Conservation (phyloP, 2,888 invertebrate species). For the Apamea crenata region DNA sequence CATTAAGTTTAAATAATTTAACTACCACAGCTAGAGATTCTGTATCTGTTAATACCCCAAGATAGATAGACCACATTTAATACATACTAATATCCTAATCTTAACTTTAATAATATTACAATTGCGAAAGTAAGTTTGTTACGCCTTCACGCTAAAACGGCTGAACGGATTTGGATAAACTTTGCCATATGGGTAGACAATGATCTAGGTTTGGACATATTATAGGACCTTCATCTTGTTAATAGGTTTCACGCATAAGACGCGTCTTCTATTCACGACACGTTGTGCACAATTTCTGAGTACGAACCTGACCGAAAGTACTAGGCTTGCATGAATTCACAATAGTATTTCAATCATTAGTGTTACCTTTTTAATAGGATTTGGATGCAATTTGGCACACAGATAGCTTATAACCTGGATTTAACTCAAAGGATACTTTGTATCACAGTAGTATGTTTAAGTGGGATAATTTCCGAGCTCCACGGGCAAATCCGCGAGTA, state of each 20-base stretch:
- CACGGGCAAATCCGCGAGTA: too few species aligned
- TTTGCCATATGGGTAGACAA: neutral
- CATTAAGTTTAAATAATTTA: neutral
- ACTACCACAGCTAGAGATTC: neutral
- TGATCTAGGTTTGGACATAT: too few species aligned
- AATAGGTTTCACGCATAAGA: too few species aligned
- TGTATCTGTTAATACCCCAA: too few species aligned
- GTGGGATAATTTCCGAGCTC: neutral
- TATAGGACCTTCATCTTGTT: neutral
- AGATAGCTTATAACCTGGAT: neutral
- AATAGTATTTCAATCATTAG: too few species aligned
- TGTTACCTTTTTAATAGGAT: neutral
- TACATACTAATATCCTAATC: too few species aligned
- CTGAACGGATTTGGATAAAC: neutral
- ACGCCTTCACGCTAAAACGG: neutral
- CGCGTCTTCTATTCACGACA: too few species aligned
- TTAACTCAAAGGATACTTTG: neutral
- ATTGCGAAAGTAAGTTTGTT: neutral
- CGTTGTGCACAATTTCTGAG: too few species aligned
- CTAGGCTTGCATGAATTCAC: too few species aligned
- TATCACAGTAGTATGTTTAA: neutral
- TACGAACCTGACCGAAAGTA: too few species aligned
- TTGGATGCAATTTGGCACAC: too few species aligned
- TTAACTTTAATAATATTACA: neutral
- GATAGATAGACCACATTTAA: neutral